Evolutionary conservation across 2,888 invertebrate genomes (phyloP), one percentile per base, ranked within the genome.

Genomic region (Standfussiana lucernea): DNA sequence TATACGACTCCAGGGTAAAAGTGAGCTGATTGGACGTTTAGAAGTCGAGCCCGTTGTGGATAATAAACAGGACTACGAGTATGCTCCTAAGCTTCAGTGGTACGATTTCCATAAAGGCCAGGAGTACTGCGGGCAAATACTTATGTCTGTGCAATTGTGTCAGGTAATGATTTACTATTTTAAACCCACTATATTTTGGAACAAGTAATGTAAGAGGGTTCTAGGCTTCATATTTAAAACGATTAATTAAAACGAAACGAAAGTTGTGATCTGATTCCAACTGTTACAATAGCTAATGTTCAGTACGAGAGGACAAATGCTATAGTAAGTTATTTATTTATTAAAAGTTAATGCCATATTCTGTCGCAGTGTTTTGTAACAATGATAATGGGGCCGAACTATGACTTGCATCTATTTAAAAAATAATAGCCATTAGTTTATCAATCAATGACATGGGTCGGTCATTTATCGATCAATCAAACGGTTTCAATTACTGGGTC

Each of bases 41-140:
- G 87, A 92, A 81, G 72, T 94, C 0, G 77, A 85, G 2, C 94
- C 95, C 0, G 77, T 84, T 0, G 84, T 94, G 0, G 91, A 91
- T 4, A 91, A 93, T 7, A 88, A 89, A n/a, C 77, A 76, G 5
- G 89, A 89, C 13, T 91, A 91, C 32, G 86, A 90, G n/a, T 86
- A 82, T 62, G 92, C 92, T 3, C 97, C 97, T 0, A 94, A 94
- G 1, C 86, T 97, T 0, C 94, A 95, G 72, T 97, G 97, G 97
- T 90, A 95, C 59, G 93, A 97, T 0, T 87, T 97, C 0, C 84
- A 92, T 10, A 93, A 89, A 68, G 95, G 96, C 15, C 90, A 91
- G 1, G 91, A 93, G 1, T 89, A 92, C 10, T 91, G 92, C 4
- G 97, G 97, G 0, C 96, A 97, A 79, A 91, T 97, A 4, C 90